Conservation (phyloP, 2,888 invertebrate genomes). For the Drosophila meridionalis region DNA sequence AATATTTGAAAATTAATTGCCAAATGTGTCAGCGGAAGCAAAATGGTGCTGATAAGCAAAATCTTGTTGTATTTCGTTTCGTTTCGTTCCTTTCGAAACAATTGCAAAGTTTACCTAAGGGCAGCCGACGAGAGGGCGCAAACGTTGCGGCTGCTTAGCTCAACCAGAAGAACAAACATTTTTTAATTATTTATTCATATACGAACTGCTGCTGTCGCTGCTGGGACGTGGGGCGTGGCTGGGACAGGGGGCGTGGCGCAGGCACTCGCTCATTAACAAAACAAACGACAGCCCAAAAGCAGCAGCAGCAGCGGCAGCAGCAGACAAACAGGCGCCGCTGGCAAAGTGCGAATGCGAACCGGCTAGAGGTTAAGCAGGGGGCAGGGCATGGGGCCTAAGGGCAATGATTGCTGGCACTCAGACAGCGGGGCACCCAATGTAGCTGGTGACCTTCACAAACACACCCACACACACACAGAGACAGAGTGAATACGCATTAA, state of each 20-base stretch:
- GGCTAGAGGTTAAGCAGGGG: neutral
- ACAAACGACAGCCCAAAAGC: slow-evolving; percentile 53
- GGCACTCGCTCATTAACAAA: slow-evolving; percentile 58
- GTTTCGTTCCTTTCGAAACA: slow-evolving; percentile 29
- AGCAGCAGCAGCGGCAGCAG: slow-evolving; percentile 36
- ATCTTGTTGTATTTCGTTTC: slow-evolving; percentile 26
- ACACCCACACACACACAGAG: slow-evolving; percentile 1
- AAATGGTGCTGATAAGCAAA: slow-evolving; percentile 38
- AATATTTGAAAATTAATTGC: slow-evolving; percentile 54
- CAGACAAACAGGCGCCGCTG: slow-evolving; percentile 55
- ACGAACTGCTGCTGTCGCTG: neutral
- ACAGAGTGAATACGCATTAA: slow-evolving; percentile 21
- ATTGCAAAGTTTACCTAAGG: slow-evolving; percentile 22
- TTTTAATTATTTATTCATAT: slow-evolving; percentile 61
- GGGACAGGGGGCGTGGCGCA: neutral
- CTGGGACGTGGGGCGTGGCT: neutral
- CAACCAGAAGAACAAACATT: slow-evolving; percentile 50
- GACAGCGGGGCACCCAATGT: slow-evolving; percentile 53
- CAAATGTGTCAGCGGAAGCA: slow-evolving; percentile 50
- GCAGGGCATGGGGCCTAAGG: neutral
- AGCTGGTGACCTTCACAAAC: slow-evolving; percentile 49
- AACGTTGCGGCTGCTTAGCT: slow-evolving; percentile 35
- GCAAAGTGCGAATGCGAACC: slow-evolving; percentile 11
- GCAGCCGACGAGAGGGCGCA: neutral
- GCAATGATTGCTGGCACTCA: slow-evolving; percentile 24